phyloP scores from a whole-genome alignment of 2,113 vertebrate species.

The Centropus unirufus region DNA sequence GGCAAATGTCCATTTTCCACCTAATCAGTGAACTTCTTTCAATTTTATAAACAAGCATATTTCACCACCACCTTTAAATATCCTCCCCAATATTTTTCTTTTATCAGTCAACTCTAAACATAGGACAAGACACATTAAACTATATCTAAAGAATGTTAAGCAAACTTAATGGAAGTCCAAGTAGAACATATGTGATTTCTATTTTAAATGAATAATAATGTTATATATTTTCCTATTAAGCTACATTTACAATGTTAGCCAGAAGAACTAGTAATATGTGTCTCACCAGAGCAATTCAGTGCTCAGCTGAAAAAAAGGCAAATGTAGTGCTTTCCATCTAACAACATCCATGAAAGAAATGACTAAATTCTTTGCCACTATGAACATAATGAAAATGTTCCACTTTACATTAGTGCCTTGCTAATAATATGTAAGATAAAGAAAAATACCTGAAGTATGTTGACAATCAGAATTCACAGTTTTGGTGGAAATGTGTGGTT shows the following conservation, averaged over 20 bases:
- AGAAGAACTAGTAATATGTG: neutral
- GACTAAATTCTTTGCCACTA: neutral
- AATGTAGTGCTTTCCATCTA: neutral
- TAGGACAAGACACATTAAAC: neutral
- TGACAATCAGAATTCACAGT: neutral
- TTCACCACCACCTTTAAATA: neutral
- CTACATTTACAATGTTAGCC: neutral
- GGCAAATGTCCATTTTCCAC: neutral
- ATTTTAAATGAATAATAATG: slow-evolving; percentile 34
- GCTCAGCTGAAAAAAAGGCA: neutral
- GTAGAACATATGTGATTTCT: neutral
- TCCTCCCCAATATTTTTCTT: neutral
- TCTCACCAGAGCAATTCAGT: neutral
- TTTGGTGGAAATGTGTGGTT: neutral
- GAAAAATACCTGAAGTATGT: neutral
- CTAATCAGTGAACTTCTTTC: neutral
- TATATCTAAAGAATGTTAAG: neutral
- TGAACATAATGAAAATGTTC: neutral
- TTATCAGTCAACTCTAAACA: neutral
- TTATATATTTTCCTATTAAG: slow-evolving; percentile 18
- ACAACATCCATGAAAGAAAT: neutral
- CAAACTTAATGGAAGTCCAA: neutral
- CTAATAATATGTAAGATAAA: neutral
- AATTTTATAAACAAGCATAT: neutral
- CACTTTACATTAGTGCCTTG: neutral